A percentile compares a stretch with the other conserved stretches of the same genome.
Evolutionary conservation across 2,113 vertebrate genomes (phyloP).

Genomic region (Zosterops hypoxanthus): DNA sequence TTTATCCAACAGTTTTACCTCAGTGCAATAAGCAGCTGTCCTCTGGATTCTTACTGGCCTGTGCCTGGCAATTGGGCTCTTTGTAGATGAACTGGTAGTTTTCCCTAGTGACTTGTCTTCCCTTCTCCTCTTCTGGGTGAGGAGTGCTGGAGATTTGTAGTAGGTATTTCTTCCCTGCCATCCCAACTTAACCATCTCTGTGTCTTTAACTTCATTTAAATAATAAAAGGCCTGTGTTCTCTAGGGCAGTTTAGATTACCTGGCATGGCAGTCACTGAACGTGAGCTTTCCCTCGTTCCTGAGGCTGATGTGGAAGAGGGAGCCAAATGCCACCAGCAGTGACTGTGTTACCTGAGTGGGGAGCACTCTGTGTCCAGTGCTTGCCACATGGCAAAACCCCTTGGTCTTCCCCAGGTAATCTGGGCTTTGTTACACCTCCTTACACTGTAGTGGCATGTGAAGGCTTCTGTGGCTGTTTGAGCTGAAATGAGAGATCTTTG

Average conservation of each 20-base stretch:
- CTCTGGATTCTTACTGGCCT: neutral
- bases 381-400: neutral
- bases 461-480: neutral
- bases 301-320: neutral
- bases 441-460: fast-evolving
- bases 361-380: fast-evolving
- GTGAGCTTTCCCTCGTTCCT: fast-evolving
- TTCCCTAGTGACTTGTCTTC: neutral
- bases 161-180: neutral
- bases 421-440: neutral
- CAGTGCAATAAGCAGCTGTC: too few relatives aligned
- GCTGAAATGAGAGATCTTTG: neutral
- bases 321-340: neutral
- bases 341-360: fast-evolving
- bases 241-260: neutral
- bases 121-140: neutral
- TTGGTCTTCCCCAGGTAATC: neutral
- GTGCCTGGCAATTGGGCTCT: fast-evolving
- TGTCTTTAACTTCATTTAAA: neutral
- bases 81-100: fast-evolving
- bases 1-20: neutral
- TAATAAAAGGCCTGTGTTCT: neutral
- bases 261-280: neutral
- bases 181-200: neutral
- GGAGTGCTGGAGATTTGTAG: fast-evolving